Conservation (phyloP, 1,140 invertebrate species). For the Lucilia cuprina region DNA sequence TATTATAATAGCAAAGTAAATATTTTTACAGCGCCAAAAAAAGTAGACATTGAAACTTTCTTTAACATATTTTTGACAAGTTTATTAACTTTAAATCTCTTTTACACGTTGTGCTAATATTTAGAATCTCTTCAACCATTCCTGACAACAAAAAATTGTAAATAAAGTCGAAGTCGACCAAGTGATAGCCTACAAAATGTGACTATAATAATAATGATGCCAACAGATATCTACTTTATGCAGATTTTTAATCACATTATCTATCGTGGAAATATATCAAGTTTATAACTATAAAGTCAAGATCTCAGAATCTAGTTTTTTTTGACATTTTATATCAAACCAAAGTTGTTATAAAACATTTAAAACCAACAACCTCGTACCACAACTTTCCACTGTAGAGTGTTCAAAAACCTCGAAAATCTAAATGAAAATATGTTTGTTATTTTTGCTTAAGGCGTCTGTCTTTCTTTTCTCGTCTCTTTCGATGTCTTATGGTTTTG, state of each 20-base stretch:
- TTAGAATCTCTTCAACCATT: constrained; percentile 25
- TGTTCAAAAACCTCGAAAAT: background rate
- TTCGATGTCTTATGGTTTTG: background rate
- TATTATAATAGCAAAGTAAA: too few relatives aligned
- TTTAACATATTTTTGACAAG: background rate
- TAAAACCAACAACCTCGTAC: too few relatives aligned
- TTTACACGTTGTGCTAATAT: constrained; percentile 23
- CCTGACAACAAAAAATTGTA: background rate
- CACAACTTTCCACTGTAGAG: background rate
- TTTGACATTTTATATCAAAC: too few relatives aligned
- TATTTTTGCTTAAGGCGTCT: background rate
- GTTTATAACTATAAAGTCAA: too few relatives aligned
- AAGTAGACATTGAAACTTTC: background rate
- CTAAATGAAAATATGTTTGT: constrained; percentile 3
- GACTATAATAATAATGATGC: too few relatives aligned
- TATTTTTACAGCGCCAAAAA: too few relatives aligned
- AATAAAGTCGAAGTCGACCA: background rate
- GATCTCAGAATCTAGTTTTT: too few relatives aligned
- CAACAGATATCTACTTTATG: too few relatives aligned
- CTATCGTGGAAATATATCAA: too few relatives aligned
- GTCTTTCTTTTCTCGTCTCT: background rate
- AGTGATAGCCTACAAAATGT: too few relatives aligned
- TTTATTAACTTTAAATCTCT: constrained; percentile 28
- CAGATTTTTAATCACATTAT: too few relatives aligned
- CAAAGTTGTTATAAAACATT: too few relatives aligned